Percentiles rank a stretch among this genome's conserved stretches.
phyloP scores from a whole-genome alignment of 2,113 vertebrate genomes.

The Ameiurus melas region DNA sequence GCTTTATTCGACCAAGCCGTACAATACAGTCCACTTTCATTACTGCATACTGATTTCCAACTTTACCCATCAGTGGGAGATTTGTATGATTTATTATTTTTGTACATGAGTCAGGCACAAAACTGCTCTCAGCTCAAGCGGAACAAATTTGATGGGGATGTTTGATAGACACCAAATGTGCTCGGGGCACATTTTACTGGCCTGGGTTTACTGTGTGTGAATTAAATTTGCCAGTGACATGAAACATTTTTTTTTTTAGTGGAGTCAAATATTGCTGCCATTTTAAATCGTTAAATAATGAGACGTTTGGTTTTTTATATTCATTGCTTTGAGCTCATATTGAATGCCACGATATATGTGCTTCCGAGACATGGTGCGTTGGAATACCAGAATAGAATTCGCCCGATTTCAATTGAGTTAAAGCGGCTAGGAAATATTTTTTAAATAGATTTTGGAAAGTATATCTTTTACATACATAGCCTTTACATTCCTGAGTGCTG shows the following conservation, averaged over 20 bases:
- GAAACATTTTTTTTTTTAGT: conserved; percentile 30
- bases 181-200: conserved; percentile 57
- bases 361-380: conserved; percentile 32
- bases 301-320: conserved; percentile 38
- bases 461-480: no score
- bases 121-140: conserved; percentile 49
- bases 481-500: not conserved
- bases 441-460: not conserved
- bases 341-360: conserved; percentile 51
- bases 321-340: conserved; percentile 41
- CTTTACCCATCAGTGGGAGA: conserved; percentile 43
- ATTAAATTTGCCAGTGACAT: conserved; percentile 48
- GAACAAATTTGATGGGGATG: conserved; percentile 45
- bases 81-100: conserved; percentile 50
- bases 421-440: not conserved
- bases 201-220: conserved; percentile 49
- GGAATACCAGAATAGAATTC: conserved; percentile 32
- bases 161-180: conserved; percentile 39
- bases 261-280: conserved; percentile 50
- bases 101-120: conserved; percentile 41
- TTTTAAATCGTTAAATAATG: conserved; percentile 22
- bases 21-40: conserved; percentile 37
- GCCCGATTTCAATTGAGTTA: not conserved
- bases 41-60: conserved; percentile 56
- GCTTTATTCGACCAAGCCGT: conserved; percentile 46